phyloP scores from a whole-genome alignment of 2,797 vertebrate species.

The Pangasius larnaudii region DNA sequence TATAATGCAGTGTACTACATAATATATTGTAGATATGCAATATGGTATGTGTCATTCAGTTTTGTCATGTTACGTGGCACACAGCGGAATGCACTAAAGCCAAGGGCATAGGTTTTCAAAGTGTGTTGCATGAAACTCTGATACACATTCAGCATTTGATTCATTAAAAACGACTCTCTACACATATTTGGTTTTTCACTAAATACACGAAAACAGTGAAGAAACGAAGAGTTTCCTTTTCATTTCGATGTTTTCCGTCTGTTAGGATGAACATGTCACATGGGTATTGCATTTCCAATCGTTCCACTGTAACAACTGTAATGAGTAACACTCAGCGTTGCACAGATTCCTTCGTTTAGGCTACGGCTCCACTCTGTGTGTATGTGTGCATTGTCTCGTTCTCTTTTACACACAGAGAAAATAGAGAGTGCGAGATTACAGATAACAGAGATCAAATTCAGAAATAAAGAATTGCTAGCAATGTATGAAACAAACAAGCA shows the following conservation, averaged over 20 bases:
- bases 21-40: background rate
- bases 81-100: background rate
- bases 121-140: background rate
- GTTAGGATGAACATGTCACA: slow-evolving; percentile 7
- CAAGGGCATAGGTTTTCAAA: background rate
- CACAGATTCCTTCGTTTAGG: background rate
- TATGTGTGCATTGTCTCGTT: background rate
- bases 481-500: background rate
- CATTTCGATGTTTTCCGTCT: background rate
- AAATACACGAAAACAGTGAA: background rate
- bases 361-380: background rate
- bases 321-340: background rate
- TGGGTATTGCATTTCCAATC: background rate
- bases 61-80: background rate
- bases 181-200: background rate
- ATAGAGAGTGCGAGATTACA: background rate
- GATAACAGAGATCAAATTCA: background rate
- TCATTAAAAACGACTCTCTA: background rate
- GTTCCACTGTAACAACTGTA: background rate
- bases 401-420: background rate
- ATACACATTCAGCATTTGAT: background rate
- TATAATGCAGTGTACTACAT: background rate
- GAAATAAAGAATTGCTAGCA: background rate
- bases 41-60: background rate
- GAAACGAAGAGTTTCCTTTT: background rate